Evolutionary conservation across 2,113 vertebrate species (phyloP), one percentile per base, ranked within the genome.

Genomic region (Agelaius tricolor): DNA sequence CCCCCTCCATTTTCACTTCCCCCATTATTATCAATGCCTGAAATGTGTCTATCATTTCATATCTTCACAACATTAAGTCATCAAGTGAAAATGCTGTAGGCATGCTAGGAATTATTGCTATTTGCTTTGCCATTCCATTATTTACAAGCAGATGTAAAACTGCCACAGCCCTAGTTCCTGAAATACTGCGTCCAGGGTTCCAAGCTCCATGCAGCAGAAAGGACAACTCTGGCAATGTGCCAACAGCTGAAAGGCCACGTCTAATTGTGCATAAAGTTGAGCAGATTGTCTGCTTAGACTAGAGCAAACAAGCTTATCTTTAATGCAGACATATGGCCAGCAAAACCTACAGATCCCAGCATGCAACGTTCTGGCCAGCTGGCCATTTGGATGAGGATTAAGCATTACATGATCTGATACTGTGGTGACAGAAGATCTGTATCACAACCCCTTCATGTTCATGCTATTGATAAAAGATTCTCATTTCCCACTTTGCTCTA

Each of bases 301-400:
- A 80, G 21, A 91, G 90, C 85, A 95, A 93, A 97, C 82, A 94
- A 94, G 94, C 94, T 96, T 96, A 97, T 97, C 94, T 96, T 87
- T 91, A 96, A 95, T 87, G 90, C 75, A 88, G 94, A 94, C 91
- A 96, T 96, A 96, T 90, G 94, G 95, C 91, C 68, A 96, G 72
- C 87, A 97, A 96, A 95, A 93, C 92, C 95, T 96, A 97, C 92
- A 96, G 94, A 90, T 95, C 94, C 93, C 84, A 94, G 84, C 81
- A 91, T 87, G 94, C 95, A 91, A 68, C 3, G 0, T 87, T 78
- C 66, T 79, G 84, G 75, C 93, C 93, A 96, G 84, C 94, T 97
- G 94, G 95, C 84, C 91, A 71, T 90, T 93, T 94, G 95, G 91
- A 93, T 91, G 75, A 73, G 63, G 84, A 80, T 80, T 67, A 89